phyloP scores from a whole-genome alignment of 2,888 invertebrate genomes.

The Idaea biselata region DNA sequence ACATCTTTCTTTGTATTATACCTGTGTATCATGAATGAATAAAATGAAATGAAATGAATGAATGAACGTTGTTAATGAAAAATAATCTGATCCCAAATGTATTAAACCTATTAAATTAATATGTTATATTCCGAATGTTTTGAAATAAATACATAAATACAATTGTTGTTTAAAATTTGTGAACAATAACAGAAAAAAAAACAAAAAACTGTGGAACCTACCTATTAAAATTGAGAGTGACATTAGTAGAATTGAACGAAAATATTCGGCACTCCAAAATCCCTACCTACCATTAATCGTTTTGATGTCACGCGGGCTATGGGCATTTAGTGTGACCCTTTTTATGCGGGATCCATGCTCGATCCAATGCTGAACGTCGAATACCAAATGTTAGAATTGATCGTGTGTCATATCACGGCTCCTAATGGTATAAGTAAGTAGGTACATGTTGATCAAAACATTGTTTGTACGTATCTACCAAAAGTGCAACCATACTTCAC shows the following conservation, averaged over 20 bases:
- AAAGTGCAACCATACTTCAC: no score
- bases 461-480: not conserved
- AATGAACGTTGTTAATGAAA: not conserved
- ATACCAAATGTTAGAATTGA: slow-evolving; percentile 5
- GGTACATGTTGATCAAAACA: not conserved
- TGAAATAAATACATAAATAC: no score
- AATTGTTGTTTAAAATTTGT: no score
- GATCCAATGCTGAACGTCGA: slow-evolving; percentile 59
- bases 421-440: slow-evolving; percentile 45
- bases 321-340: slow-evolving; percentile 80
- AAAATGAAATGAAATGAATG: no score
- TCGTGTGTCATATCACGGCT: slow-evolving; percentile 36
- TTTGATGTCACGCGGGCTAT: slow-evolving; percentile 77
- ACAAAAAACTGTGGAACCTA: not conserved
- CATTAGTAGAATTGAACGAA: slow-evolving; percentile 68
- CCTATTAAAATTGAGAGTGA: slow-evolving; percentile 29
- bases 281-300: slow-evolving; percentile 75
- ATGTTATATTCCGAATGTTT: no score
- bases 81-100: not conserved
- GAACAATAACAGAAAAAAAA: no score
- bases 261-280: slow-evolving; percentile 65
- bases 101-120: slow-evolving; percentile 19
- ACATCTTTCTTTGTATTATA: no score
- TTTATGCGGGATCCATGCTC: slow-evolving; percentile 62
- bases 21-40: no score